Evolutionary conservation across 2,888 invertebrate species (phyloP).

Genomic region (Ectobius pallidus): DNA sequence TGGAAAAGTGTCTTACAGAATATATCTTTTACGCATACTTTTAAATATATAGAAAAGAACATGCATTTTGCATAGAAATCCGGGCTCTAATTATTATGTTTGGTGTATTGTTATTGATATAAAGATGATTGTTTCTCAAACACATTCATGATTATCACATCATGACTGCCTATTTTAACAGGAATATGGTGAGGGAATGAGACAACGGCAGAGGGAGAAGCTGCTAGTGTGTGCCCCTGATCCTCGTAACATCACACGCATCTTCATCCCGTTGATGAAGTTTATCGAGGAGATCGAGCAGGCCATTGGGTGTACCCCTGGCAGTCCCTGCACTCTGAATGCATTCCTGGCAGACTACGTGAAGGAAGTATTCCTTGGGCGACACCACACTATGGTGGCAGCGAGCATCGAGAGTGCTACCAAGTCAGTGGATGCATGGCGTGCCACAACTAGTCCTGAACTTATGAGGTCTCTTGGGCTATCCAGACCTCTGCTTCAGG

Average conservation of each 20-base stretch:
- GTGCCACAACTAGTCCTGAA: conserved; percentile 73
- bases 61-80: too few species aligned
- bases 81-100: too few species aligned
- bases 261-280: conserved; percentile 81
- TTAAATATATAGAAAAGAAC: too few species aligned
- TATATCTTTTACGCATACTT: too few species aligned
- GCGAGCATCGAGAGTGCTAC: conserved; percentile 73
- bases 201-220: conserved; percentile 56
- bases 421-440: conserved; percentile 79
- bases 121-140: too few species aligned
- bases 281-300: conserved; percentile 86
- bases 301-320: conserved; percentile 55
- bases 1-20: too few species aligned
- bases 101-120: too few species aligned
- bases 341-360: conserved; percentile 87
- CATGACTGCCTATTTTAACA: too few species aligned
- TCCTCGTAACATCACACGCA: conserved; percentile 74
- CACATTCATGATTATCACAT: too few species aligned
- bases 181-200: background rate
- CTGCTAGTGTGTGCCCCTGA: conserved; percentile 78
- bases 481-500: conserved; percentile 69
- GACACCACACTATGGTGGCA: conserved; percentile 69
- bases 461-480: conserved; percentile 66
- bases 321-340: conserved; percentile 75
- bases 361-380: conserved; percentile 82